These are phyloP conservation scores for Alviniconcha strummeri DNA, from an alignment of 2,888 invertebrate species.

Conservation along the genomic window DNA sequence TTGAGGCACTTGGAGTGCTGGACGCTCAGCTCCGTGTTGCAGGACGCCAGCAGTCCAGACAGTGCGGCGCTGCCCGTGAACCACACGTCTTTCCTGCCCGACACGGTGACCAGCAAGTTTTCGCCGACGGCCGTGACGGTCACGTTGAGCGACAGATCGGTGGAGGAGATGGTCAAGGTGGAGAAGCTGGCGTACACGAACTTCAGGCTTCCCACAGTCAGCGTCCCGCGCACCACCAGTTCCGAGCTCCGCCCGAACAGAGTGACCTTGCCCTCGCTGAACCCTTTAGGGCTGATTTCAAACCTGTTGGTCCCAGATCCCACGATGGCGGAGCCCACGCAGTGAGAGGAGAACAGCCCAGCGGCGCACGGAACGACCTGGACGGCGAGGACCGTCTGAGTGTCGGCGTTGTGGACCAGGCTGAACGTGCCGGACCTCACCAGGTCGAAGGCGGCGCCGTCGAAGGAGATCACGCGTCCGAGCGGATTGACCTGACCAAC, in stretches of 20 bases:
- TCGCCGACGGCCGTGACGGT: conserved; percentile 10
- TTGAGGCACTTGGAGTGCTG: conserved; percentile 20
- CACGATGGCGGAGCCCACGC: conserved; percentile 14
- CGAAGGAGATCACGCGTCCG: conserved; percentile 53
- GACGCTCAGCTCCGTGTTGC: conserved; percentile 27
- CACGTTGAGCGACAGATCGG: conserved; percentile 5
- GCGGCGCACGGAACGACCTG: conserved; percentile 32
- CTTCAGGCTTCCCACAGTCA: conserved; percentile 7
- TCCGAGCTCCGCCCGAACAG: conserved; percentile 14
- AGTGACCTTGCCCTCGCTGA: background rate
- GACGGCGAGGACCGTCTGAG: conserved; percentile 27
- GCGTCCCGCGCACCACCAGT: conserved; percentile 3
- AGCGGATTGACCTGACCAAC: conserved; percentile 50
- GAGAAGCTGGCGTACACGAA: conserved; percentile 21
- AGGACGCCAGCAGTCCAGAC: conserved; percentile 29
- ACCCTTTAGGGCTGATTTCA: conserved; percentile 25
- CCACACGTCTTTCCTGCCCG: conserved; percentile 13
- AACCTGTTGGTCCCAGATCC: background rate
- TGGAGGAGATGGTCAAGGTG: background rate
- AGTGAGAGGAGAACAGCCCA: conserved; percentile 20
- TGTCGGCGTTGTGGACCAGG: conserved; percentile 37
- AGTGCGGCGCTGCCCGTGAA: background rate
- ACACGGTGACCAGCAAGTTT: conserved; percentile 23
- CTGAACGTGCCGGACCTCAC: conserved; percentile 40
- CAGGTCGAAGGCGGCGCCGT: conserved; percentile 51